Evolutionary conservation across 2,113 vertebrate genomes (phyloP), one percentile per base, ranked within the genome.

Genomic region (Phaethon lepturus): DNA sequence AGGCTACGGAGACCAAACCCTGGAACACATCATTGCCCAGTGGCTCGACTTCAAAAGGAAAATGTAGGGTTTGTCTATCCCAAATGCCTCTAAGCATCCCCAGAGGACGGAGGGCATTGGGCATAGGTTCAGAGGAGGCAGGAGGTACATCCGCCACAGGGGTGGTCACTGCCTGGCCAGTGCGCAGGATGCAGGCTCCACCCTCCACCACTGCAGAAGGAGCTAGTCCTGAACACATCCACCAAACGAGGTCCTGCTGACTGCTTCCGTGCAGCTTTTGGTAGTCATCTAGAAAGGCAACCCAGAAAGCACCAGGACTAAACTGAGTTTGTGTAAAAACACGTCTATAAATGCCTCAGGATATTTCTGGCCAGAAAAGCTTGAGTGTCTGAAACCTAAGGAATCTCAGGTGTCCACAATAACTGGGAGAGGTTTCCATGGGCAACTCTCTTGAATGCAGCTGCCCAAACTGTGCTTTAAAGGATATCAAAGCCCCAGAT

Each of bases 341-440:
- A 44, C 23, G 52, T 75, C 66, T 68, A 50, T 17, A 95, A 94
- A 81, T 29, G 56, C 77, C 66, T 60, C 14, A 2, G 58, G 49
- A 68, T 33, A 68, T n/a, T 86, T 25, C 52, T 49, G 9, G 20
- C 38, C 38, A 85, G 50, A 69, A 95, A 81, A 81, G 50, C 38
- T 59, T 18, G 49, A 42, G 18, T 90, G 82, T 86, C 90, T 80
- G 62, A 93, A 90, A 91, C 15, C 40, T 78, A 82, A 88, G 56
- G 69, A 91, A 92, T 82, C 44, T 90, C 77, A 25, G 71, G 90
- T 88, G 58, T 53, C 77, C 95, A 11, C 49, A 90, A 3, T 13
- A 90, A 88, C 59, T 63, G 52, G 25, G 42, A 69, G 47, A 91
- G 47, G 72, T 89, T 96, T 96, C 80, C 68, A 71, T 1, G 25